phyloP scores from a whole-genome alignment of 1,140 invertebrate species.

The Geopemphigus sp. region DNA sequence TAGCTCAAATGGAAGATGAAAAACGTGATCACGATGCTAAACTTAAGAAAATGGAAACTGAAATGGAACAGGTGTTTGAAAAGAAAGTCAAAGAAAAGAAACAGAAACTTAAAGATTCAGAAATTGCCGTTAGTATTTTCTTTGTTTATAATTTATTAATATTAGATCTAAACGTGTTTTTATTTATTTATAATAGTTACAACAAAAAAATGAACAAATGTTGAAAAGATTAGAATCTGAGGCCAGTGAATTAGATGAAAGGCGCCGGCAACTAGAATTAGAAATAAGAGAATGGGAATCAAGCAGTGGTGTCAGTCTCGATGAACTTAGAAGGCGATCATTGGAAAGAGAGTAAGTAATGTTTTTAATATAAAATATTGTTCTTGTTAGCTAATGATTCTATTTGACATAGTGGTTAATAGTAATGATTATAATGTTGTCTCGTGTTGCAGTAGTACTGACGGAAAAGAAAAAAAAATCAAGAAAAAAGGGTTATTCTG shows the following conservation, averaged over 20 bases:
- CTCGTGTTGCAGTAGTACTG: constrained; percentile 59
- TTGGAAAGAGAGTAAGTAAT: constrained; percentile 79
- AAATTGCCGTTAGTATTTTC: constrained; percentile 69
- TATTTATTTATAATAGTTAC: constrained; percentile 59
- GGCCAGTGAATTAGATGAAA: constrained; percentile 86
- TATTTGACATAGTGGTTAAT: neutral
- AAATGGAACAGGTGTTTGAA: constrained; percentile 93
- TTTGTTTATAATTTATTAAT: neutral
- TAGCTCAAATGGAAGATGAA: constrained; percentile 97
- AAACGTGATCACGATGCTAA: constrained; percentile 92
- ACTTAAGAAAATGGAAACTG: constrained; percentile 94
- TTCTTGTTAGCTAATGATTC: too few relatives aligned
- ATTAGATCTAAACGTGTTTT: neutral
- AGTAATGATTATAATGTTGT: too few relatives aligned
- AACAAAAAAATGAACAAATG: constrained; percentile 70
- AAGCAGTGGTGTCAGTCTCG: constrained; percentile 80
- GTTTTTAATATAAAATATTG: neutral
- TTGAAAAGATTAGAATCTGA: constrained; percentile 77
- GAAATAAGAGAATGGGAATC: constrained; percentile 88
- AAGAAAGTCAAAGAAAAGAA: constrained; percentile 86
- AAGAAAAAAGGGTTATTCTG: constrained; percentile 65
- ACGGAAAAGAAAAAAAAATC: constrained; percentile 63
- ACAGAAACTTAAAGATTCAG: constrained; percentile 88
- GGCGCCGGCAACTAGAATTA: constrained; percentile 77
- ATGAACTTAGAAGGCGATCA: constrained; percentile 77